Base-by-base conservation (phyloP, 2,888 invertebrate species). In the Platypus cylindrus region DNA sequence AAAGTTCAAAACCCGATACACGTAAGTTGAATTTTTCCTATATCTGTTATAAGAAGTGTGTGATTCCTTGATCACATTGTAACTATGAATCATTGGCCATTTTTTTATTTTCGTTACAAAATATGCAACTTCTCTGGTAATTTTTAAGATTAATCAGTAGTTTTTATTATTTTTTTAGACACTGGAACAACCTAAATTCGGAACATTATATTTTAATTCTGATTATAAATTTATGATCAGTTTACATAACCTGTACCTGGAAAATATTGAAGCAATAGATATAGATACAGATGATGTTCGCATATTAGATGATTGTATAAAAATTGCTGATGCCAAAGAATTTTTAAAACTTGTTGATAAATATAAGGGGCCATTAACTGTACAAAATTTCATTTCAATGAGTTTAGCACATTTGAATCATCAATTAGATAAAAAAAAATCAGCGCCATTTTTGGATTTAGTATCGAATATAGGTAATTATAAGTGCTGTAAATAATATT, bases 351-450 rank as follows among this genome's bases (percentile, higher is more conserved):
- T 51, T 5, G 25, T 49, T 5, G 20, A 45, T 5, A 36, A 40
- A n/a, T 49, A 50, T 32, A 44, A 36, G 8, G 27, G 30, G 9
- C 44, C 45, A 2, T 15, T 32, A 5, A 47, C 49, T 3, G 33
- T 51, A 1, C 42, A 46, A 28, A 47, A 45, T 26, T 51, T 51
- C 30, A 45, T 50, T 20, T 44, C 48, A 0, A 51, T 49, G 45
- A 41, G 44, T 2, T 32, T 51, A 23, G 48, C 45, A 0, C 36
- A 48, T 27, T 32, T 49, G 20, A 48, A n/a, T n/a, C n/a, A n/a
- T n/a, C n/a, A n/a, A n/a, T n/a, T n/a, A n/a, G n/a, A n/a, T n/a
- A n/a, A n/a, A n/a, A n/a, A n/a, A n/a, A n/a, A n/a, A n/a, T n/a
- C n/a, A n/a, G n/a, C n/a, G n/a, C n/a, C n/a, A n/a, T n/a, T n/a